These are phyloP conservation scores for Notothenia coriiceps DNA, from an alignment of 2,113 vertebrate species.

Conservation along the genomic window DNA sequence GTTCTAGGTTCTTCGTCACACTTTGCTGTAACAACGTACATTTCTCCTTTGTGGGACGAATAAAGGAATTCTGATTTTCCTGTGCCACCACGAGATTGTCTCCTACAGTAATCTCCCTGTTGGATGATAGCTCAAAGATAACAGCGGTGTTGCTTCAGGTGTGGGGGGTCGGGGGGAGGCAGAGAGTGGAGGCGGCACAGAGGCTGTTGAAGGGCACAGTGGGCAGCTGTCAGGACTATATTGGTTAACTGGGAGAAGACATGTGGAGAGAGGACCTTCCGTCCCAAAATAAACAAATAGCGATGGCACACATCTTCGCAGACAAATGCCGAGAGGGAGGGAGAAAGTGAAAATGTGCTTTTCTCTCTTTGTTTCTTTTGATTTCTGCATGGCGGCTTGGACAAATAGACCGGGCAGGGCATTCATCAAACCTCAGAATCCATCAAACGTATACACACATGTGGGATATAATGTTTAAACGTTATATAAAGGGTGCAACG, in stretches of 20 bases:
- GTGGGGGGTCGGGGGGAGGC: neutral
- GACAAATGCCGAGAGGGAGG: constrained; percentile 29
- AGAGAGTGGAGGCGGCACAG: constrained; percentile 25
- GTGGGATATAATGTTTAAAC: neutral
- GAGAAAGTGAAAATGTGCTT: constrained; percentile 42
- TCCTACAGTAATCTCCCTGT: neutral
- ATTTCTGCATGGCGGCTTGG: constrained; percentile 16
- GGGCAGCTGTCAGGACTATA: constrained; percentile 80
- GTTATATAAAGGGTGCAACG: too few relatives aligned
- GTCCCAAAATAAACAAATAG: constrained; percentile 80
- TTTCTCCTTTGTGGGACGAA: too few relatives aligned
- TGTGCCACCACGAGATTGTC: neutral
- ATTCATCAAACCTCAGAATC: constrained; percentile 2
- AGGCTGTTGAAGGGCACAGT: constrained; percentile 73
- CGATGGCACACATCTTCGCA: constrained; percentile 63
- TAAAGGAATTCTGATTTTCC: neutral
- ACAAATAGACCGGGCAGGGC: neutral
- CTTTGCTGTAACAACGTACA: too few relatives aligned
- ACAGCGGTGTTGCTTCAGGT: constrained; percentile 40
- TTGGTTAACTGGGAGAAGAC: constrained; percentile 76
- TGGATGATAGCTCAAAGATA: constrained; percentile 2
- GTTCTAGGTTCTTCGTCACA: too few relatives aligned
- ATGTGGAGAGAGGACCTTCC: constrained; percentile 74
- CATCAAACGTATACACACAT: neutral
- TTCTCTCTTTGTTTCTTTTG: constrained; percentile 29